These are phyloP conservation scores for Zophobas morio DNA, from an alignment of 1,140 invertebrate species.

Conservation along the genomic window DNA sequence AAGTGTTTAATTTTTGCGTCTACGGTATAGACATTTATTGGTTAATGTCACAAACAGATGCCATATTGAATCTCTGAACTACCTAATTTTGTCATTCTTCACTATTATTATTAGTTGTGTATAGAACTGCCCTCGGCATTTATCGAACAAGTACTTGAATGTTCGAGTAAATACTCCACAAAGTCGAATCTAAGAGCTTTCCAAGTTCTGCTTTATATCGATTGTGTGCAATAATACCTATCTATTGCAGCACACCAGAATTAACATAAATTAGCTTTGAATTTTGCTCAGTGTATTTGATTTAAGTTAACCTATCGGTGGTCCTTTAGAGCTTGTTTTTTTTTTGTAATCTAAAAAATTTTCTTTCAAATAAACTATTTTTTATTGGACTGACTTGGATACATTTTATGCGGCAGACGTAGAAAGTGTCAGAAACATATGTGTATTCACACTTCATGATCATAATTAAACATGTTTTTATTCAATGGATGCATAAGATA, in stretches of 20 bases:
- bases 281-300: constrained; percentile 10
- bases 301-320: constrained; percentile 23
- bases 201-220: constrained; percentile 15
- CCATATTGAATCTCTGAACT: background rate
- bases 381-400: too few relatives aligned
- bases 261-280: constrained; percentile 18
- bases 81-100: constrained; percentile 9
- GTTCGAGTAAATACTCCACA: constrained; percentile 1
- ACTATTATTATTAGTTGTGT: background rate
- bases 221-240: constrained; percentile 17
- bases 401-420: too few relatives aligned
- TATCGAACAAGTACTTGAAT: background rate
- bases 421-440: too few relatives aligned
- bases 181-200: constrained; percentile 18
- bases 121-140: background rate
- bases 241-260: background rate
- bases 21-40: background rate
- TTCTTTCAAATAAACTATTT: too few relatives aligned
- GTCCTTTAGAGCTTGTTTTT: constrained; percentile 15
- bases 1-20: too few relatives aligned
- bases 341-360: too few relatives aligned
- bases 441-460: too few relatives aligned
- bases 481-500: too few relatives aligned
- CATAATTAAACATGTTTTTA: too few relatives aligned
- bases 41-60: background rate